Evolutionary conservation across 2,888 invertebrate genomes (phyloP), one percentile per base, ranked within the genome.

Genomic region (Heliconius hortense): DNA sequence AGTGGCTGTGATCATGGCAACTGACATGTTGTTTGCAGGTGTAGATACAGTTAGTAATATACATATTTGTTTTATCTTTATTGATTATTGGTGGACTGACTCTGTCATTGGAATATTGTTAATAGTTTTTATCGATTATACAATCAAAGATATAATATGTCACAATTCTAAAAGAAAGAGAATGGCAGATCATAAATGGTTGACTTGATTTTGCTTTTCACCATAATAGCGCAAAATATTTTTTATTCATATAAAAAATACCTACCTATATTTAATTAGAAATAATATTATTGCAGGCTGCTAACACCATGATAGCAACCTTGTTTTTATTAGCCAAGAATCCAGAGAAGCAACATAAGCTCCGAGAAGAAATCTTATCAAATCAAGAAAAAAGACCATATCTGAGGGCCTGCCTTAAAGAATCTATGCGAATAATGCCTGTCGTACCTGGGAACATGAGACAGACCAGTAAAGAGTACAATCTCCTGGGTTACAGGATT

Each of bases 371-470:
- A 84, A 82, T 96, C 13, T 77, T 88, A 0, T 86, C 85, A 1
- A 85, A 81, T 10, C 56, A 82, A 1, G 85, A 84, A 2, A 89
- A 75, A 85, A 89, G 95, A 79, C 93, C 95, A 0, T 97, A 96
- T 82, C 84, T 97, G 26, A 95, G 94, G 79, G 97, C 96, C 0
- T 96, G 96, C 80, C 94, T 97, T 67, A 97, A 96, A 84, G 97
- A 97, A 87, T 93, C 95, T 0, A 85, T 96, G 78, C 94, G 97
- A 81, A 80, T 96, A 28, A 92, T 94, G 82, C 96, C 96, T 0
- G 94, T 96, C 1, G 94, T 95, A 0, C 85, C 94, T n/a, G 96
- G 95, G 0, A 95, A 94, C 77, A 82, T 95, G 26, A 91, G 96
- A 75, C 87, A 87, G 72, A 90, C 95, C 64, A 86, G 88, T 0